Percentiles rank a stretch among this genome's conserved stretches.
Evolutionary conservation across 2,113 vertebrate genomes (phyloP).

Genomic region (Tautogolabrus adspersus): DNA sequence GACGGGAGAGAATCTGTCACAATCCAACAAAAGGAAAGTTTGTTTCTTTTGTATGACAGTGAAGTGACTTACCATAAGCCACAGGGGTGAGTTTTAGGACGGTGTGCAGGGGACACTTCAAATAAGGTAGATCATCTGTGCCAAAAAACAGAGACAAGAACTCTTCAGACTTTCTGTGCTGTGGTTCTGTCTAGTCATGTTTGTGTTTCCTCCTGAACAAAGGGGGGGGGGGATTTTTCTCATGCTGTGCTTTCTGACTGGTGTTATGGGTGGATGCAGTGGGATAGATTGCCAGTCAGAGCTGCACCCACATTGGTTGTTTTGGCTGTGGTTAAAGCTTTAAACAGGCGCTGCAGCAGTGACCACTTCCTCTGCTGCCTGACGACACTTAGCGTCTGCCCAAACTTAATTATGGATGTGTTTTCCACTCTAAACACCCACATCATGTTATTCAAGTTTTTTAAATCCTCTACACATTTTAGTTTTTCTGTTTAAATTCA

Average conservation of each 20-base stretch:
- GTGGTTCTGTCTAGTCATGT: constrained; percentile 8
- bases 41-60: not conserved
- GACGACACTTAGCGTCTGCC: not conserved
- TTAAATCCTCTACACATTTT: not conserved
- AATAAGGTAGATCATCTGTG: constrained; percentile 94
- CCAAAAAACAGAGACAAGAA: not conserved
- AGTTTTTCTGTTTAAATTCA: not conserved
- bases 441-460: not conserved
- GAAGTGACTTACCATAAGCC: constrained; percentile 89
- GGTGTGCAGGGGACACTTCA: constrained; percentile 93
- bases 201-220: not conserved
- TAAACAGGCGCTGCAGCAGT: not conserved
- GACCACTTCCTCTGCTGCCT: constrained; percentile 37
- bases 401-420: not conserved
- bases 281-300: constrained; percentile 14
- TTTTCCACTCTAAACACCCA: constrained; percentile 2
- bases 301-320: constrained; percentile 31
- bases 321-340: constrained; percentile 17
- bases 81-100: constrained; percentile 95
- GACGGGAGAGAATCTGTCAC: constrained; percentile 8
- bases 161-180: not conserved
- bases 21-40: no score
- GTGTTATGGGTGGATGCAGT: not conserved
- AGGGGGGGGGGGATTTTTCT: not conserved
- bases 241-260: not conserved